Percentiles rank a stretch among this genome's conserved stretches.
Evolutionary conservation across 2,797 vertebrate genomes (phyloP).

Genomic region (Eospalax fontanierii): DNA sequence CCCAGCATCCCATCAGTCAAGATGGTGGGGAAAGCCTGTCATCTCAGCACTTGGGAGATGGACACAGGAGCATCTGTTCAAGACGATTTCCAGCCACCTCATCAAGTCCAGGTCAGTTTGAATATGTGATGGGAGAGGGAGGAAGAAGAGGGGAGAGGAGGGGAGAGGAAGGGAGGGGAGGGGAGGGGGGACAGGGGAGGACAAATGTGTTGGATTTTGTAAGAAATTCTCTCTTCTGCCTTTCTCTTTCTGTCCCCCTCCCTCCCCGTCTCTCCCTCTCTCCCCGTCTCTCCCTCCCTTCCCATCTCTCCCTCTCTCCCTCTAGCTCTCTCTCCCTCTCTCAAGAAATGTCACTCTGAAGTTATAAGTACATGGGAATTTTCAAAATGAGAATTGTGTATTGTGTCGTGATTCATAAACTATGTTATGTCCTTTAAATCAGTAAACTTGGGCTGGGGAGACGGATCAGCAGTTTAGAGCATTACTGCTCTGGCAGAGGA

Average conservation of each 20-base stretch:
- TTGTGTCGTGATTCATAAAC: not conserved
- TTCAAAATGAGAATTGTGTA: not conserved
- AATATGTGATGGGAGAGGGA: no score
- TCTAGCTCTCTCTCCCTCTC: no score
- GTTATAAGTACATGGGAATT: not conserved
- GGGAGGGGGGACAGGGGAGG: not conserved
- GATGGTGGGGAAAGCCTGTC: no score
- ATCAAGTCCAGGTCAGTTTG: not conserved
- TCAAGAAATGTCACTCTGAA: not conserved
- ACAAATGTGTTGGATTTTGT: not conserved
- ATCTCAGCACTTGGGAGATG: no score
- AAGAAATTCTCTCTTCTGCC: not conserved
- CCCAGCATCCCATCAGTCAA: no score
- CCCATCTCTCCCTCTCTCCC: not conserved
- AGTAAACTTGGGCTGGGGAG: not conserved
- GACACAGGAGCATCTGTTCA: no score
- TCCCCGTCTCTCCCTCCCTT: not conserved
- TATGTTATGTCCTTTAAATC: not conserved
- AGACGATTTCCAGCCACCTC: not conserved
- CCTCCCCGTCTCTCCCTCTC: fast-evolving
- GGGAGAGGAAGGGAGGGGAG: no score
- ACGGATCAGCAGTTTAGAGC: not conserved
- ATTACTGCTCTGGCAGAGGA: not conserved
- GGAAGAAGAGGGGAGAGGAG: not conserved
- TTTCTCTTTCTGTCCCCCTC: no score